Conservation (phyloP, 2,888 invertebrate species). For the Heliconius hortense region DNA sequence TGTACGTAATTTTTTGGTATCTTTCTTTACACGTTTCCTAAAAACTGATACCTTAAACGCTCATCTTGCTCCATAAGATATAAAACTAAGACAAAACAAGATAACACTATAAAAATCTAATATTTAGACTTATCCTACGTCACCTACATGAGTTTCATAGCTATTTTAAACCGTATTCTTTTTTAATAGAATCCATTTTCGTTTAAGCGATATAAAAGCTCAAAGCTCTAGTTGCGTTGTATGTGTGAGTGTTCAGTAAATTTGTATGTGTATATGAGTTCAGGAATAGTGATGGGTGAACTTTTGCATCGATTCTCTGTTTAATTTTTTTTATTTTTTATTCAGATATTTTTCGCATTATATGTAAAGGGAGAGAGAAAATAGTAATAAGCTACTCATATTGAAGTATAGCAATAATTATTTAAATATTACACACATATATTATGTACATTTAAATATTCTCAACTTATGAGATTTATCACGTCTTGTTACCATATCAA, state of each 20-base stretch:
- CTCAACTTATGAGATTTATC: too few relatives aligned
- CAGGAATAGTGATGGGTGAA: constrained; percentile 42
- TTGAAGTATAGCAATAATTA: too few relatives aligned
- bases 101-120: constrained; percentile 45
- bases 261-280: constrained; percentile 47
- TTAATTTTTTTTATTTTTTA: background rate
- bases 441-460: too few relatives aligned
- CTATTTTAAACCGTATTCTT: constrained; percentile 18
- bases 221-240: constrained; percentile 47
- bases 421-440: too few relatives aligned
- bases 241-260: constrained; percentile 45
- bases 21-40: background rate
- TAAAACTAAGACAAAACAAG: constrained; percentile 37
- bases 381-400: too few relatives aligned
- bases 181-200: constrained; percentile 24
- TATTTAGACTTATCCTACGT: constrained; percentile 44
- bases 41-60: background rate
- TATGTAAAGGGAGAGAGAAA: too few relatives aligned
- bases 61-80: constrained; percentile 26
- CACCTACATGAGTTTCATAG: constrained; percentile 39
- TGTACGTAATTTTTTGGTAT: background rate
- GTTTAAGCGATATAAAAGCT: constrained; percentile 37
- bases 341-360: too few relatives aligned
- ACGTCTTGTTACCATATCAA: too few relatives aligned
- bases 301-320: constrained; percentile 33